phyloP scores from a whole-genome alignment of 53 echinoderm and acorn worm genomes.

The Temnopleurus reevesii region DNA sequence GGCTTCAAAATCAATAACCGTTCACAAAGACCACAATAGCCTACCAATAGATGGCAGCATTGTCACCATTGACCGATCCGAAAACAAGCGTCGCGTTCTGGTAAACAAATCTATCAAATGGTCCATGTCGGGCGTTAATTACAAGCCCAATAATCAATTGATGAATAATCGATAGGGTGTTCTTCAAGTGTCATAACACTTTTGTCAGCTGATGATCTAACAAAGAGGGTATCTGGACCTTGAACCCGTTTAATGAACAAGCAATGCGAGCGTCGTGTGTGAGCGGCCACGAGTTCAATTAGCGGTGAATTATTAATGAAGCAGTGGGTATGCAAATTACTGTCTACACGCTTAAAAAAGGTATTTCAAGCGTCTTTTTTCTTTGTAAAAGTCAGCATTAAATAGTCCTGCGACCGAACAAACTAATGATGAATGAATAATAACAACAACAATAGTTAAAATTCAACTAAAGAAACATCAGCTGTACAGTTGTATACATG shows the following conservation, averaged over 20 bases:
- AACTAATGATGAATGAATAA: too few relatives aligned
- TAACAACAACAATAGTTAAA: too few relatives aligned
- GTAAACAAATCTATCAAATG: conserved; percentile 25
- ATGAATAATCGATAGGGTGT: neutral
- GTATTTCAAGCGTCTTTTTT: too few relatives aligned
- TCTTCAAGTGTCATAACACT: conserved; percentile 16
- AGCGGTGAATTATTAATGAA: neutral
- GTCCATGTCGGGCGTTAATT: neutral
- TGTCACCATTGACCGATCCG: neutral
- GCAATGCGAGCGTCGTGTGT: neutral
- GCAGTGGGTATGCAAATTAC: too few relatives aligned
- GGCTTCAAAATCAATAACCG: neutral
- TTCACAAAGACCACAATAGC: neutral
- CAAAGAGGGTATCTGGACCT: neutral
- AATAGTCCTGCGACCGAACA: too few relatives aligned
- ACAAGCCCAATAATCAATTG: conserved; percentile 5
- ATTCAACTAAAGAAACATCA: too few relatives aligned
- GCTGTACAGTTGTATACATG: too few relatives aligned
- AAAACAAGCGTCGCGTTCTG: neutral
- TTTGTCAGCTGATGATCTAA: neutral
- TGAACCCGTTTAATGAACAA: neutral
- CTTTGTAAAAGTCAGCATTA: too few relatives aligned
- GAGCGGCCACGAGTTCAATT: neutral
- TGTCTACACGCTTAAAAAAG: too few relatives aligned
- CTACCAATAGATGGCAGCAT: conserved; percentile 5